Evolutionary conservation across 2,113 vertebrate genomes (phyloP).

Genomic region (Girardinichthys multiradiatus): DNA sequence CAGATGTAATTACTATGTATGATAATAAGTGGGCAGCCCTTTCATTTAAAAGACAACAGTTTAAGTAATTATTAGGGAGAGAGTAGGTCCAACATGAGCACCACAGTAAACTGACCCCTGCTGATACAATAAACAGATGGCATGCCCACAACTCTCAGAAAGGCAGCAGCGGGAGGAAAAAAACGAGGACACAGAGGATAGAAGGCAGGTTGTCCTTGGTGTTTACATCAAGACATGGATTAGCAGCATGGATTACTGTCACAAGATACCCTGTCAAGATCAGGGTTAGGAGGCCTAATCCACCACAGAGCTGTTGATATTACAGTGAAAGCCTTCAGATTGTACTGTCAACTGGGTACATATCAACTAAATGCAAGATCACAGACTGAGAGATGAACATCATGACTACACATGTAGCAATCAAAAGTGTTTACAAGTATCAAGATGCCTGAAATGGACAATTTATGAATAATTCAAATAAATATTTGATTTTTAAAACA

Average conservation of each 20-base stretch:
- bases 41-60: constrained; percentile 18
- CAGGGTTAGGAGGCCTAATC: constrained; percentile 72
- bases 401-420: constrained; percentile 33
- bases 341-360: constrained; percentile 42
- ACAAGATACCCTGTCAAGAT: constrained; percentile 71
- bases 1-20: constrained; percentile 14
- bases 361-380: constrained; percentile 36
- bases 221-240: constrained; percentile 76
- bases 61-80: constrained; percentile 37
- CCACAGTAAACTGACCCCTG: constrained; percentile 59
- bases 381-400: constrained; percentile 19
- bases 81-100: constrained; percentile 36
- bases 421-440: constrained; percentile 29
- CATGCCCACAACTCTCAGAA: constrained; percentile 53
- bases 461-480: constrained; percentile 26
- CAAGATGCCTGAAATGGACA: neutral
- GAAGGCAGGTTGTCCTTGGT: constrained; percentile 62
- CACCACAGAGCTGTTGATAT: constrained; percentile 69
- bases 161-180: constrained; percentile 30
- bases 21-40: neutral
- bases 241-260: constrained; percentile 79
- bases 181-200: constrained; percentile 47
- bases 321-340: constrained; percentile 58
- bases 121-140: constrained; percentile 65
- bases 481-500: neutral